phyloP scores from a whole-genome alignment of 2,113 vertebrate genomes.

The Bothrops jararaca region DNA sequence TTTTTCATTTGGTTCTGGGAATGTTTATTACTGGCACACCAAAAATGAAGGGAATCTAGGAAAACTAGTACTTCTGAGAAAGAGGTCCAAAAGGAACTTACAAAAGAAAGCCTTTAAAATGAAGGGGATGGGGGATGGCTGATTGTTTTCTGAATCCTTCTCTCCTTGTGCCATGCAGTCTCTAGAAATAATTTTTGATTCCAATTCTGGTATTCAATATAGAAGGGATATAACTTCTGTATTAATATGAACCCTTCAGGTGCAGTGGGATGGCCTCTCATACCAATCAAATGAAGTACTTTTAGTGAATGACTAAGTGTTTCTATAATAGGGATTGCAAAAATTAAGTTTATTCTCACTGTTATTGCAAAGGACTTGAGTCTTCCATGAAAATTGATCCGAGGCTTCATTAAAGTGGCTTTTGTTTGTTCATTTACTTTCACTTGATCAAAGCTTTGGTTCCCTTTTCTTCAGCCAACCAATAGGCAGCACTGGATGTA shows the following conservation, averaged over 20 bases:
- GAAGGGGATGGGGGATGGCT: not conserved
- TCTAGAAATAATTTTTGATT: not conserved
- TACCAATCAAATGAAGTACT: slow-evolving; percentile 65
- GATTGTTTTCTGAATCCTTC: slow-evolving; percentile 33
- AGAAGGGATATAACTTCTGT: not conserved
- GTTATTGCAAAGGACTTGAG: slow-evolving; percentile 76
- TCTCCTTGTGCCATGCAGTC: slow-evolving; percentile 11
- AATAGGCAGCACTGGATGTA: slow-evolving; percentile 64
- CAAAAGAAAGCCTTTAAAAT: slow-evolving; percentile 7
- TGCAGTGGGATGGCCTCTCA: slow-evolving; percentile 41
- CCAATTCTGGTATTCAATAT: not conserved
- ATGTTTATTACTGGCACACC: slow-evolving; percentile 49
- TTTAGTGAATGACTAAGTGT: slow-evolving; percentile 71
- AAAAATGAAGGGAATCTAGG: slow-evolving; percentile 55
- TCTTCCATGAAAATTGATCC: slow-evolving; percentile 80
- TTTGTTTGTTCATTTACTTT: slow-evolving; percentile 56
- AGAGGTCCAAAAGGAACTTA: slow-evolving; percentile 45
- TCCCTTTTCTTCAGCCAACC: slow-evolving; percentile 68
- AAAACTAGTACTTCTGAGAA: slow-evolving; percentile 44
- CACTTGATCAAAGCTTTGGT: slow-evolving; percentile 64
- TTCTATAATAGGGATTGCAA: slow-evolving; percentile 61
- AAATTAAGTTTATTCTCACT: slow-evolving; percentile 66
- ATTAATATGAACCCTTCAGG: not conserved
- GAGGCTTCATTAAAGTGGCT: slow-evolving; percentile 70
- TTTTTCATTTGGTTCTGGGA: slow-evolving; percentile 21